A percentile compares a stretch with the other conserved stretches of the same genome.
Conservation (phyloP, 1,140 invertebrate species). For the Neuroterus valhalla region DNA sequence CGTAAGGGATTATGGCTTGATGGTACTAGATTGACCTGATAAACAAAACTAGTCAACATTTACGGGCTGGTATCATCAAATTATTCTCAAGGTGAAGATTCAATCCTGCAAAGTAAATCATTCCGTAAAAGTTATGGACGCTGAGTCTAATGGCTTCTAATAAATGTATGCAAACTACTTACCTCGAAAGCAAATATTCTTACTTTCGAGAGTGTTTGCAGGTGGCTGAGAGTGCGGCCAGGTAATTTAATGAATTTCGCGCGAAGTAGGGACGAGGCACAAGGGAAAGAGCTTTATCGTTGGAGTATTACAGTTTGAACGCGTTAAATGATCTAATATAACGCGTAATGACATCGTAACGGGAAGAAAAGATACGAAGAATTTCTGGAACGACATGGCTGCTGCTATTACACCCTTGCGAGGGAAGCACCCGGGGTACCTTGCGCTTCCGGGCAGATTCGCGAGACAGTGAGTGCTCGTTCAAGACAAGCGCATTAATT, state of each 20-base stretch:
- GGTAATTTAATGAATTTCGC: slow-evolving; percentile 22
- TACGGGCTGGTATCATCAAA: too few species aligned
- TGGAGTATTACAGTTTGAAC: slow-evolving; percentile 46
- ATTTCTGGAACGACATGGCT: slow-evolving; percentile 42
- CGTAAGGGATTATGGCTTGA: too few species aligned
- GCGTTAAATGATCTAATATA: slow-evolving; percentile 56
- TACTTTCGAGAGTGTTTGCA: neutral
- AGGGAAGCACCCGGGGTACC: slow-evolving; percentile 4
- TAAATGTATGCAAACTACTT: too few species aligned
- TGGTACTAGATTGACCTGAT: too few species aligned
- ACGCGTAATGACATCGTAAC: slow-evolving; percentile 58
- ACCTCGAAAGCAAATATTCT: neutral
- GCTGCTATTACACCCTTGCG: slow-evolving; percentile 22
- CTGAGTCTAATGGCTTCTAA: too few species aligned
- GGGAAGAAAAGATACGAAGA: slow-evolving; percentile 47
- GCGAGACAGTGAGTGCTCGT: neutral
- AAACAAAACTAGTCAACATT: too few species aligned
- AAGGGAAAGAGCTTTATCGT: slow-evolving; percentile 42
- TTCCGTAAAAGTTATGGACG: too few species aligned
- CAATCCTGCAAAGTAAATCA: too few species aligned
- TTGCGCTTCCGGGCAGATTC: slow-evolving; percentile 12
- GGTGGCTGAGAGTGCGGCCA: neutral
- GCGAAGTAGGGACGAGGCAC: neutral
- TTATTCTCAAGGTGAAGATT: too few species aligned
- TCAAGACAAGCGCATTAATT: slow-evolving; percentile 11